Conservation (phyloP, 2,797 vertebrate species). For the Paguma larvata region DNA sequence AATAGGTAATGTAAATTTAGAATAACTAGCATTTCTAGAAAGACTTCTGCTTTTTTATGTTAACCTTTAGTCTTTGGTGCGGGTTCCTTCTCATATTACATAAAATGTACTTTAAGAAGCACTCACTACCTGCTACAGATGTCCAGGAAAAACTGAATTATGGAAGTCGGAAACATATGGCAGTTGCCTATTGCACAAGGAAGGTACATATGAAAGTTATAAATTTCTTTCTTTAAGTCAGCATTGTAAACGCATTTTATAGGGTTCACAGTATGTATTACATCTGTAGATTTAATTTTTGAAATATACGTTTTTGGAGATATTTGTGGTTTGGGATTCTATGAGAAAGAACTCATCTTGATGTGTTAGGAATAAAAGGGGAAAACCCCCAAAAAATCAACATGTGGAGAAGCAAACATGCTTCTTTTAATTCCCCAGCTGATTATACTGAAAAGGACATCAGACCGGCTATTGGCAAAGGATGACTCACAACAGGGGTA, state of each 20-base stretch:
- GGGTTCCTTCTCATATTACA: slow-evolving; percentile 89
- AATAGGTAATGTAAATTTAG: slow-evolving; percentile 70
- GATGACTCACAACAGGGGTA: slow-evolving; percentile 81
- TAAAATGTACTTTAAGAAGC: slow-evolving; percentile 88
- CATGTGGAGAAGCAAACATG: slow-evolving; percentile 41
- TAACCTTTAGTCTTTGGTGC: slow-evolving; percentile 85
- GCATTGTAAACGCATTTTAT: slow-evolving; percentile 91
- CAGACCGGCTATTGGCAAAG: slow-evolving; percentile 88
- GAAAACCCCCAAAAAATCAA: slow-evolving; percentile 82
- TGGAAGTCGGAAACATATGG: slow-evolving; percentile 91
- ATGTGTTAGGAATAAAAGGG: slow-evolving; percentile 52
- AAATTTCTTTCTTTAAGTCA: slow-evolving; percentile 91
- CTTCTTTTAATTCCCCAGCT: slow-evolving; percentile 68
- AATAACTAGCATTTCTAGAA: slow-evolving; percentile 81
- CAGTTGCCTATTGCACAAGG: slow-evolving; percentile 87
- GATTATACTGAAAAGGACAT: slow-evolving; percentile 83
- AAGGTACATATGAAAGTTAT: slow-evolving; percentile 92
- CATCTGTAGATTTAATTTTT: slow-evolving; percentile 90
- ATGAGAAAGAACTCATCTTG: slow-evolving; percentile 79
- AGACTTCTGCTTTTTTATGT: slow-evolving; percentile 85
- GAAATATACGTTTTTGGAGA: slow-evolving; percentile 86
- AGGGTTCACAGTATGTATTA: slow-evolving; percentile 90
- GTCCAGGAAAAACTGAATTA: slow-evolving; percentile 90
- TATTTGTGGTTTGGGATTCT: slow-evolving; percentile 85
- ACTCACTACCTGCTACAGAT: slow-evolving; percentile 91